Evolutionary conservation across 2,113 vertebrate genomes (phyloP), one percentile per base, ranked within the genome.

Genomic region (Melanerpes formicivorus): DNA sequence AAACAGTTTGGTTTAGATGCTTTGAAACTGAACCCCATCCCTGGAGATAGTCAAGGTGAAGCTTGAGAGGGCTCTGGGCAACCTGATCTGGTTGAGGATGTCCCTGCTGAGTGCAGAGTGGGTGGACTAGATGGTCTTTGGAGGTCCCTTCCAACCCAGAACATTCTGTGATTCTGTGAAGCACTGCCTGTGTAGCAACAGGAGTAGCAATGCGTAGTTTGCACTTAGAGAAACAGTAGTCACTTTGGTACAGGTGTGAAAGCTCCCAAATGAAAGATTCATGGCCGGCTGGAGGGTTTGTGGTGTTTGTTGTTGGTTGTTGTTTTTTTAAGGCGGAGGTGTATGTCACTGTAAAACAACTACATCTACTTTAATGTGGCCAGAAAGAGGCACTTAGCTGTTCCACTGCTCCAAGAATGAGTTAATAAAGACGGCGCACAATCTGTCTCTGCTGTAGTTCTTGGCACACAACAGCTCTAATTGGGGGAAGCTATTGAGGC

Each of bases 401-500:
- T 83, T 92, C 66, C 23, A 16, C 48, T 65, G 87, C 77, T 89
- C 79, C 87, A 94, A 83, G 87, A 95, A 95, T 91, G 94, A 95
- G 91, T 93, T 96, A 86, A 91, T 95, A 95, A 86, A 91, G 29
- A 34, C 3, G 0, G n/a, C 0, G 1, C 73, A 74, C 94, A 92
- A 84, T 90, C 88, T 92, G 84, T 77, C 80, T 96, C 69, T 93
- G 84, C 93, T 91, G 64, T 52, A 87, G 85, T 87, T 93, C 86
- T 88, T 93, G 88, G 79, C 93, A 88, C 78, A 27, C 54, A 93
- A 23, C 87, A 58, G 58, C 88, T 82, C 58, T 95, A 94, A 96
- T 87, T 95, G 95, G 92, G 82, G 87, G 76, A 93, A 93, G 84
- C 91, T 95, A 93, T 92, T 93, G 93, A 90, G 89, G 84, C 80